Base-by-base conservation (phyloP, 2,888 invertebrate species). In the Onchidella celtica region DNA sequence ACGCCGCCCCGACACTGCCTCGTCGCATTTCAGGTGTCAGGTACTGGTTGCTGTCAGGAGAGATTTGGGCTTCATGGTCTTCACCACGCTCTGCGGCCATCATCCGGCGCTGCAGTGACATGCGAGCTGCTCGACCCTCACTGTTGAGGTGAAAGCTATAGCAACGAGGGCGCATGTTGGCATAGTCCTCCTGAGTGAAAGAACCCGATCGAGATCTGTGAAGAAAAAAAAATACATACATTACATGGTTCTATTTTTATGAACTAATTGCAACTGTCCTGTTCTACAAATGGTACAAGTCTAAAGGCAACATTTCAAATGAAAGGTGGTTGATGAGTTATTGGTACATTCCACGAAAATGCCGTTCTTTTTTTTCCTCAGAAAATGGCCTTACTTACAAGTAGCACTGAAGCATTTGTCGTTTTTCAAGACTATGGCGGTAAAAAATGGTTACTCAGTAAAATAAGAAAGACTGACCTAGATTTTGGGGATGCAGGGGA, bases 131-230 rank as follows among this genome's bases (percentile, higher is more conserved):
- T 38, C 87, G 83, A 3, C 90, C 90, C 68, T 91, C 91, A 70
- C 89, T 89, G 84, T 89, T 90, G 75, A 90, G 81, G 78, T 91
- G 91, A 73, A 90, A 90, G 85, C 91, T 91, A 70, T 89, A 90
- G 80, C 91, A 91, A 14, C 91, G 85, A 3, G 89, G 89, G n/a
- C 91, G 85, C 85, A 89, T 86, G 29, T 86, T 87, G 29, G 83
- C 84, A 32, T 85, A 85, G 63, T 89, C 89, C n/a, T 89, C 89
- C 0, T 87, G 84, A 27, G 88, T 88, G 76, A 90, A 87, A 0
- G 90, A 90, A 14, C 88, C 89, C 4, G 90, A 90, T 24, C 91
- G 82, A 17, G 90, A 89, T 40, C 91, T 87, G 47, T n/a, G 9
- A 4, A 21, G 2, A 6, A 21, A 74, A 32, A 34, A 59, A 55